Evolutionary conservation across 2,888 invertebrate species (phyloP).

Genomic region (Cylindroiulus punctatus): DNA sequence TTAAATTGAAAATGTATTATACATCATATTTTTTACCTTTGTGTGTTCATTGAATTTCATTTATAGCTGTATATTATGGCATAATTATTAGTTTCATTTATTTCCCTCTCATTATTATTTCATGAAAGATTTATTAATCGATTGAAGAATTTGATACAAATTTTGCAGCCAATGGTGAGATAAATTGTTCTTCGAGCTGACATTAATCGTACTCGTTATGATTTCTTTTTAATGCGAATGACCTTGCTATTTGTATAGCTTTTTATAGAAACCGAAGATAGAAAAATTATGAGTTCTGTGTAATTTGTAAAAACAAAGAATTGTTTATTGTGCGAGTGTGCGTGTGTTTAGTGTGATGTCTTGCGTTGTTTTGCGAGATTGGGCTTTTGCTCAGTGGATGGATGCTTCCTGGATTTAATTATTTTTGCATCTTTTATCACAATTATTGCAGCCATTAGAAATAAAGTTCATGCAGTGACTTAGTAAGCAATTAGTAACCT

Average conservation of each 20-base stretch:
- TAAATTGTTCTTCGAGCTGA: conserved; percentile 11
- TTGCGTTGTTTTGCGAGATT: neutral
- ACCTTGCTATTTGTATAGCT: conserved; percentile 21
- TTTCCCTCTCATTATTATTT: neutral
- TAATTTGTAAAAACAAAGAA: conserved; percentile 42
- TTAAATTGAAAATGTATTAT: neutral
- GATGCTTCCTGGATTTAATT: conserved; percentile 43
- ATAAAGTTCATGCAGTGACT: neutral
- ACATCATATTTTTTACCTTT: conserved; percentile 14
- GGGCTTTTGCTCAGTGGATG: conserved; percentile 22
- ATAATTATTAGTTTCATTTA: conserved; percentile 36
- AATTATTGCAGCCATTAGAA: neutral
- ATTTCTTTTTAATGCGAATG: conserved; percentile 14
- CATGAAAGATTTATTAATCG: neutral
- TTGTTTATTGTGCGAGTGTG: conserved; percentile 45
- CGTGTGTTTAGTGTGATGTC: conserved; percentile 39
- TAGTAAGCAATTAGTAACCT: neutral
- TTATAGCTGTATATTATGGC: conserved; percentile 45
- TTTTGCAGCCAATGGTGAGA: conserved; percentile 35
- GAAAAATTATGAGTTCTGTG: conserved; percentile 3
- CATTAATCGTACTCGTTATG: neutral
- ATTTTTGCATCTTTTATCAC: conserved; percentile 25
- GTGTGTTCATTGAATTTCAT: conserved; percentile 46
- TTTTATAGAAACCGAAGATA: conserved; percentile 2
- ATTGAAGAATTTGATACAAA: conserved; percentile 30